Base-by-base conservation (phyloP, 1,140 invertebrate genomes). In the Panagrolaimus sp. region DNA sequence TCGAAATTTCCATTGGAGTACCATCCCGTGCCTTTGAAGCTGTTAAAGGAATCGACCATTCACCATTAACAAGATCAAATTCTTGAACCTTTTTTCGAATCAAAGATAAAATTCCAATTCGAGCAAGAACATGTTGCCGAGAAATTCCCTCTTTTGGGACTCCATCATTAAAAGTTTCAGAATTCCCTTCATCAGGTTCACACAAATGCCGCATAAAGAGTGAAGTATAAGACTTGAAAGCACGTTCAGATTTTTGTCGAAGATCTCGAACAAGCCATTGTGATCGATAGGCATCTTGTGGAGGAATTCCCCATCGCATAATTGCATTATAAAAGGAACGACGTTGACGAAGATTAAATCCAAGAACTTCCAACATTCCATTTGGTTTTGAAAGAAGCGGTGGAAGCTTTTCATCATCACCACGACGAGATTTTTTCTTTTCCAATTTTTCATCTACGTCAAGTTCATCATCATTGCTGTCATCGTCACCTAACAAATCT, bases 231-330 rank as follows among this genome's bases (percentile, higher is more conserved):
- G 96, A 95, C 83, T 94, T 94, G 86, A 96, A 96, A 79, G 96
- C 96, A 73, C 94, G 91, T 84, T 98, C 96, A 0, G 94, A 94
- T 85, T 99, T 99, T n/a, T 94, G 89, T 88, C 89, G 78, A 52
- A 84, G 74, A 73, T 74, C 71, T 55, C 69, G 63, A 32, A 78
- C 79, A 12, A 84, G 89, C 95, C 96, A 99, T 84, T 98, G 96
- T n/a, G 93, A 95, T 84, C 96, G 96, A 84, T 96, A 96, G 15
- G 92, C 92, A 83, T 97, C 94, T 83, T 95, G 85, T 88, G 96
- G 96, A n/a, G 96, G 96, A 95, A 99, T 98, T 68, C 96, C 96
- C 81, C 96, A 99, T 38, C 96, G 90, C 95, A 99, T 98, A 66
- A 99, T 96, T 4, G 94, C 95, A 85, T 99, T 99, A 38, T 98